Evolutionary conservation across 2,888 invertebrate species (phyloP).

Genomic region (Hirtodrosophila alboralis): DNA sequence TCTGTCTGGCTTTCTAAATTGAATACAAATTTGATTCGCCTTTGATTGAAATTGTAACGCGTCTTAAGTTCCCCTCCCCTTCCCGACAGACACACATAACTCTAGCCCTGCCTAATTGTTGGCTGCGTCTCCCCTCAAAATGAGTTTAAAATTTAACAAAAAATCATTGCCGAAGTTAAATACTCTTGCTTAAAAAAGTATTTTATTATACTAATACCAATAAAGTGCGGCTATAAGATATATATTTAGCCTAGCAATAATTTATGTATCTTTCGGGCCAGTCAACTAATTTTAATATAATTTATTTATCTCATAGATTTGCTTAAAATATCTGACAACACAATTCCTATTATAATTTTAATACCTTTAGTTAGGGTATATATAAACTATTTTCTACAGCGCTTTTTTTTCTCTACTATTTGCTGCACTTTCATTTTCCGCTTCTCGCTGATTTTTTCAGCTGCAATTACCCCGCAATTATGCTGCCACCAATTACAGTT

Average conservation of each 20-base stretch:
- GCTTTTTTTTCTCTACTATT: conserved; percentile 34
- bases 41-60: conserved; percentile 69
- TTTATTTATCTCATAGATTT: too few species aligned
- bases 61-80: conserved; percentile 41
- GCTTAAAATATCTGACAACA: too few species aligned
- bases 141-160: conserved; percentile 17
- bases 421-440: conserved; percentile 75
- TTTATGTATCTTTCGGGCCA: too few species aligned
- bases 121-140: background rate
- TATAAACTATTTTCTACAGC: conserved; percentile 11
- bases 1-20: conserved; percentile 67
- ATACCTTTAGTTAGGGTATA: too few species aligned
- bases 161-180: too few species aligned
- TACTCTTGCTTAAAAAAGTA: too few species aligned
- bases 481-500: conserved; percentile 65
- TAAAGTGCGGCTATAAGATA: too few species aligned
- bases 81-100: too few species aligned
- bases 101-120: background rate
- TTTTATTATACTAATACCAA: too few species aligned
- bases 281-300: too few species aligned
- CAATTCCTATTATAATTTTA: too few species aligned
- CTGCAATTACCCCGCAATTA: conserved; percentile 74
- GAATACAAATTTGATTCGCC: conserved; percentile 67
- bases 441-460: conserved; percentile 28
- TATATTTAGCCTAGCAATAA: too few species aligned